Conservation (phyloP, 2,797 vertebrate genomes). For the Rhinoraja longicauda region DNA sequence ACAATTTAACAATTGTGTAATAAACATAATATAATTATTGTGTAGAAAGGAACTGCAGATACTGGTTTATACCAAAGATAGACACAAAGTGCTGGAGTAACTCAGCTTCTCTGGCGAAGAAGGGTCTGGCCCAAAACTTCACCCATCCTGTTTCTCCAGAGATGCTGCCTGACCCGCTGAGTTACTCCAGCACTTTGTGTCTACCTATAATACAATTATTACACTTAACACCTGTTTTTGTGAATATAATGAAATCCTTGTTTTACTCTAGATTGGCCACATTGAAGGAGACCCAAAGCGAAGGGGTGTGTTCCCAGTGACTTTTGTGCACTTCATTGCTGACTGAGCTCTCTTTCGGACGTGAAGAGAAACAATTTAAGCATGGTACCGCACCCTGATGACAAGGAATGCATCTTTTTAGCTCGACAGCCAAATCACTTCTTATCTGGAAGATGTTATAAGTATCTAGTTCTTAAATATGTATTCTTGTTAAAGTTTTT, state of each 20-base stretch:
- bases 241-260: background rate
- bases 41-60: no score
- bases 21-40: no score
- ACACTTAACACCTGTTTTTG: background rate
- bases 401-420: background rate
- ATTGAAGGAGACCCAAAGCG: constrained; percentile 77
- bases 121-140: no score
- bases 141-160: no score
- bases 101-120: no score
- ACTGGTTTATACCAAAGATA: no score
- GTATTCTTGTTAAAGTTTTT: constrained; percentile 26
- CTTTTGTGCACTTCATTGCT: constrained; percentile 89
- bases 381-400: constrained; percentile 1
- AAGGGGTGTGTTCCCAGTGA: constrained; percentile 80
- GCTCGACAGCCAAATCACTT: background rate
- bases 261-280: constrained; percentile 71
- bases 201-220: background rate
- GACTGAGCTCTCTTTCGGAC: constrained; percentile 59
- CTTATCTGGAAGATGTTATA: constrained; percentile 28
- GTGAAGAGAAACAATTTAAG: background rate
- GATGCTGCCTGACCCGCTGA: no score
- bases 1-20: background rate
- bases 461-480: background rate
- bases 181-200: no score
- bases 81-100: no score